These are phyloP conservation scores for Agonopterix alstromeriana DNA, from an alignment of 2,888 invertebrate species.

Conservation along the genomic window DNA sequence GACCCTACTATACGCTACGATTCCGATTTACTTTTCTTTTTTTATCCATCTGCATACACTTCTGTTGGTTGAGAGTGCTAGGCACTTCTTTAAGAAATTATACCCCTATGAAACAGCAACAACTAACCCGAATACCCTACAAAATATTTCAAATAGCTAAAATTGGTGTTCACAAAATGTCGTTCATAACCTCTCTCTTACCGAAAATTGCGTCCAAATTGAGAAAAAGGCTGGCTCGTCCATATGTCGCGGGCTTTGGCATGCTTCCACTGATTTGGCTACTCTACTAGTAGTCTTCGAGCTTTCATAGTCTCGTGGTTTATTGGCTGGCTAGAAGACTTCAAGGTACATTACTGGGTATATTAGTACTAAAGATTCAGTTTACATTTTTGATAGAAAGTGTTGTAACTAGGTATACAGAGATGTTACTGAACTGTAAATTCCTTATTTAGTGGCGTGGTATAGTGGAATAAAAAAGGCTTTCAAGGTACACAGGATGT, in stretches of 20 bases:
- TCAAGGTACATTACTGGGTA: constrained; percentile 20
- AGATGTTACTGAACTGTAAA: too few species aligned
- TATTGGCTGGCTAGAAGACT: constrained; percentile 6
- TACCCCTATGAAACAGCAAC: neutral
- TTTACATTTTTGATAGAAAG: too few species aligned
- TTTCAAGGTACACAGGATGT: too few species aligned
- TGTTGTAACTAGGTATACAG: too few species aligned
- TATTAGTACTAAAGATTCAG: neutral
- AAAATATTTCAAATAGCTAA: neutral
- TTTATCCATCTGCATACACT: too few species aligned
- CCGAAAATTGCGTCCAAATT: constrained; percentile 36
- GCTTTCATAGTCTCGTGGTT: constrained; percentile 7
- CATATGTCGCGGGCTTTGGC: constrained; percentile 50
- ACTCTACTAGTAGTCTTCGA: constrained; percentile 15
- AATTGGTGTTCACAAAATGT: constrained; percentile 10
- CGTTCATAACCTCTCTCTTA: constrained; percentile 17
- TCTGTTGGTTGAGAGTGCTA: too few species aligned
- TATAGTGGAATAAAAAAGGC: too few species aligned
- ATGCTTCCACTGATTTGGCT: constrained; percentile 49
- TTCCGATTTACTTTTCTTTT: too few species aligned
- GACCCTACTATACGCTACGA: too few species aligned
- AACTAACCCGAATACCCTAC: neutral
- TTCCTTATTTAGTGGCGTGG: too few species aligned
- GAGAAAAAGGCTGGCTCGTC: constrained; percentile 29
- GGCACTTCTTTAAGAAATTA: too few species aligned